Base-by-base conservation (phyloP, 1,140 invertebrate genomes). In the Caenorhabditis latens region DNA sequence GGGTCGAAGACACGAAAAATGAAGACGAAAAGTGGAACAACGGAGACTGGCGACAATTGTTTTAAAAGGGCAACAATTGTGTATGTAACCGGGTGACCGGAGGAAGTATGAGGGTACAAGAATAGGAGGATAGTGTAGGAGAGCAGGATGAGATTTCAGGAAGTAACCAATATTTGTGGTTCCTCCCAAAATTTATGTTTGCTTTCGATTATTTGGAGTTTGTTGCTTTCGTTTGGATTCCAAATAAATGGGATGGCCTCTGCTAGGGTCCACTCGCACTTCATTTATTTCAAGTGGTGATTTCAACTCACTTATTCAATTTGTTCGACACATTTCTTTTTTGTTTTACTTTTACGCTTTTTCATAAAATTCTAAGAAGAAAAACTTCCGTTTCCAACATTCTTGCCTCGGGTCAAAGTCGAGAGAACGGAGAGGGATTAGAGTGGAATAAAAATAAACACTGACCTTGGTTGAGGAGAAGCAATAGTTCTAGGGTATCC, bases 391-490 rank as follows among this genome's bases (percentile, higher is more conserved):
- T 65, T 24, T 58, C 32, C 58, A 14, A 57, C 75, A 42, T 48
- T 71, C 40, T 86, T 82, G 50, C 19, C 14, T 8, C 24, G 21
- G 55, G 24, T 82, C 53, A 87, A 84, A 83, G 43, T 55, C 42
- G 9, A 55, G 53, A 86, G 21, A 65, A 86, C 63, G 32, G 50
- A 11, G 19, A 46, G 55, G 53, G 53, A 65, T 42, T 85, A 67
- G 16, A 42, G 14, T 50, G 43, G 8, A 67, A 85, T n/a, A 67
- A 65, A 71, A 58, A 53, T 58, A 50, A 53, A 63, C 50, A 83
- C 83, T 61, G 48, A 84, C 86, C 83, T 87, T 87, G 82, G 65
- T 84, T 87, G 19, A 88, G 87, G 4, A 88, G 84, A 58, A 79
- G 75, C 71, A 88, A 53, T 46, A 88, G 84, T 63, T 88, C 87